Conservation (phyloP, 2,888 invertebrate genomes). For the Silvanus unidentatus region DNA sequence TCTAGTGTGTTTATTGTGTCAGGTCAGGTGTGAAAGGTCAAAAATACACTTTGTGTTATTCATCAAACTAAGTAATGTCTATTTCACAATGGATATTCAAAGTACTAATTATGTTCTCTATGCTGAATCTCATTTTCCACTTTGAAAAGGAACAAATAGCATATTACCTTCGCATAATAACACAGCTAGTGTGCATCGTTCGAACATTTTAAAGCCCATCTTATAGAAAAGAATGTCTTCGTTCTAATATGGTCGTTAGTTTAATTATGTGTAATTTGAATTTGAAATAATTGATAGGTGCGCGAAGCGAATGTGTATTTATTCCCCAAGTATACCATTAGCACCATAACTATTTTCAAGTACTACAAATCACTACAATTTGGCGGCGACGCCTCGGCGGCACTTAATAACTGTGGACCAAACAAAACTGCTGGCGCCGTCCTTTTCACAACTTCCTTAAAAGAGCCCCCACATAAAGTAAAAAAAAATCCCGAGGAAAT, state of each 20-base stretch:
- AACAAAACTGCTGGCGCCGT: conserved; percentile 34
- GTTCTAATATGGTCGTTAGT: conserved; percentile 33
- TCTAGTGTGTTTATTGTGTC: no score
- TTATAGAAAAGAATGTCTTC: conserved; percentile 1
- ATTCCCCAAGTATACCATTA: conserved; percentile 44
- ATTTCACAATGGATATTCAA: no score
- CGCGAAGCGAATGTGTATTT: conserved; percentile 38
- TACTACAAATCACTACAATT: conserved; percentile 44
- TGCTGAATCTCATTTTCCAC: no score
- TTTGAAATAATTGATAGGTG: conserved; percentile 39
- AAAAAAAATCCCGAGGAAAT: not conserved
- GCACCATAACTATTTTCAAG: conserved; percentile 37
- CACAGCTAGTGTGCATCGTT: no score
- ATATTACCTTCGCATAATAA: no score
- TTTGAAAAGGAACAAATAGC: no score
- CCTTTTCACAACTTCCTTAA: conserved; percentile 8
- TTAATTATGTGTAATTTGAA: conserved; percentile 43
- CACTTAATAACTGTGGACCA: conserved; percentile 32
- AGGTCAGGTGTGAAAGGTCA: no score
- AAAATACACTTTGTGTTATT: no score
- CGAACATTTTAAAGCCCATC: not conserved
- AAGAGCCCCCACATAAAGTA: not conserved
- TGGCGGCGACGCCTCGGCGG: conserved; percentile 41
- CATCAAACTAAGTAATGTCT: no score
- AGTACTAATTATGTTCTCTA: no score